Base-by-base conservation (phyloP, 1,140 invertebrate species). In the Conus betulinus region DNA sequence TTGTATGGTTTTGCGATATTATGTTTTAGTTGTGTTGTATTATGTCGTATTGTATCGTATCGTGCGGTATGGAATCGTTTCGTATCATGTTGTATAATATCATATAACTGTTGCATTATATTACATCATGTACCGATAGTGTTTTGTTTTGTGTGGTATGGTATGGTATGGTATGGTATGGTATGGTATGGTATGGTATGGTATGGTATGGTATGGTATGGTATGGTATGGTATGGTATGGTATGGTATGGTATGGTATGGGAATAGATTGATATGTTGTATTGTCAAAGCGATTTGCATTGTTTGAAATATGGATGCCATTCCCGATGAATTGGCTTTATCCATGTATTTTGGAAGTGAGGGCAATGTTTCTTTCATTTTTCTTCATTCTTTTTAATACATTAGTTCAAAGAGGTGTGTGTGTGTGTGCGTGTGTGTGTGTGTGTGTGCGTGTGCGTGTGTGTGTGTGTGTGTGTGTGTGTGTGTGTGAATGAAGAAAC, bases 101-200 rank as follows among this genome's bases (percentile, higher is more conserved):
- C 51, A 78, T 85, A 83, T 88, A 82, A 55, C 39, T 83, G 84
- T 88, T 83, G 87, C 60, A 87, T 85, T 71, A 84, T 83, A 87
- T 84, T 82, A 63, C 53, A 89, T 84, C 87, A 82, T 79, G 81
- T 89, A 11, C 3, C 15, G 79, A 13, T 52, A 55, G 25, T n/a
- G 79, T 55, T 39, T 76, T 13, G 71, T 76, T 20, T 76, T 13
- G 71, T n/a, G 6, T 76, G 71, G 89, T 91, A 90, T 91, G 86
- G 89, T 91, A 90, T 91, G 88, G 89, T 91, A 89, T 91, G 90
- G 89, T 89, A 90, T 89, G 88, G 89, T 91, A 91, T 89, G 86
- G 89, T 91, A 91, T 89, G 91, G 88, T 89, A 90, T 90, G 90
- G 89, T 90, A 90, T 90, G 90, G 87, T 84, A 89, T 89, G 71